Evolutionary conservation across 2,888 invertebrate species (phyloP), one percentile per base, ranked within the genome.

Genomic region (Xiphydria camelus): DNA sequence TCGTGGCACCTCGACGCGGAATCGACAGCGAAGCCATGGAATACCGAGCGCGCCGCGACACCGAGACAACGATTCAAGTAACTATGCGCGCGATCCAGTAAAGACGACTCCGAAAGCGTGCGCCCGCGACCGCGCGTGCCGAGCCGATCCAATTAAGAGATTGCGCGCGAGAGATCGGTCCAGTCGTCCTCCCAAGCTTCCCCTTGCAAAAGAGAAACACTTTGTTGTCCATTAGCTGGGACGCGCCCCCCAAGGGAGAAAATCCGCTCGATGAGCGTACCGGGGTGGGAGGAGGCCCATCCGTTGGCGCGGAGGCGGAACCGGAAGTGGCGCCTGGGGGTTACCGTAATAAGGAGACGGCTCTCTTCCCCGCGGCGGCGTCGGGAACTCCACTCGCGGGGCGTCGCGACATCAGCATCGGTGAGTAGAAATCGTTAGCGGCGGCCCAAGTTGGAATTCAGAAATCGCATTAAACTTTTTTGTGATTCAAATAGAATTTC

Each of bases 341-440:
- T 33, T 53, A 48, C 48, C 55, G 54, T 47, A 54, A 57, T 56
- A 59, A 59, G 56, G 55, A 61, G 49, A 55, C 45, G 37, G 51
- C 51, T 19, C 45, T 56, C 21, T 47, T 49, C 35, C 50, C 51
- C 20, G 33, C 51, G 29, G 49, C 36, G 50, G 34, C 46, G 46
- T 41, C 33, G 55, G 47, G 19, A 49, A 49, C 37, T 51, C 61
- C 33, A 44, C 45, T 23, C 42, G 43, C 41, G n/a, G n/a, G n/a
- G n/a, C 49, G 53, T 37, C 45, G 53, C 23, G 35, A 43, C 32
- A 42, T 49, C 36, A 58, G 57, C 43, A 49, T 46, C 52, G 54
- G 63, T 63, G 47, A 63, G 62, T 56, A 51, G 37, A 49, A 41
- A 51, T n/a, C n/a, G n/a, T n/a, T n/a, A n/a, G n/a, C n/a, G n/a